Evolutionary conservation across 2,797 vertebrate genomes (phyloP).

Genomic region (Paguma larvata): DNA sequence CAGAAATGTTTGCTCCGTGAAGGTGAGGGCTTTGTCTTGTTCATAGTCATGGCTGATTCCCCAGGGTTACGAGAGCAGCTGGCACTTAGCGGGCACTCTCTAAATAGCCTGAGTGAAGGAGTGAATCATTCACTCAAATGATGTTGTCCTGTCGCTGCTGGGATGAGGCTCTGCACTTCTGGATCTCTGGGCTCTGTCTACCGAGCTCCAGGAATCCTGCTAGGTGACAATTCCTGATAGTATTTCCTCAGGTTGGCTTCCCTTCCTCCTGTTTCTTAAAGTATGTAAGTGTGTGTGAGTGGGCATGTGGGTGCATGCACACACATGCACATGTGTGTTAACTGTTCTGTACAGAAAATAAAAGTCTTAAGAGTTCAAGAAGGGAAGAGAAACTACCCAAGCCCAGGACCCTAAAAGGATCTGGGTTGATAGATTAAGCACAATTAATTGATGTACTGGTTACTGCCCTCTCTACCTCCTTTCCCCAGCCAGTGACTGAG

Average conservation of each 20-base stretch:
- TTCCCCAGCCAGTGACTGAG: background rate
- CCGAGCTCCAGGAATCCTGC: slow-evolving; percentile 29
- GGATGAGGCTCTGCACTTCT: background rate
- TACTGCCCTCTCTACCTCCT: background rate
- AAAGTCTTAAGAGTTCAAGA: slow-evolving; percentile 41
- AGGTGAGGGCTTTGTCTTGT: background rate
- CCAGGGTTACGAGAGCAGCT: background rate
- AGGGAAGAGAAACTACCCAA: slow-evolving; percentile 64
- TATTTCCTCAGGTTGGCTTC: background rate
- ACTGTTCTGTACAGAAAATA: slow-evolving; percentile 38
- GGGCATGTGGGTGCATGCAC: rapidly evolving
- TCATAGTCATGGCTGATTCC: background rate
- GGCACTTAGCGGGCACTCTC: background rate
- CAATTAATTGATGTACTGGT: slow-evolving; percentile 65
- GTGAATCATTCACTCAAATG: background rate
- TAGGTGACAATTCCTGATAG: slow-evolving; percentile 19
- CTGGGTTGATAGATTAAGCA: slow-evolving; percentile 64
- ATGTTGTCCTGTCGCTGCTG: background rate
- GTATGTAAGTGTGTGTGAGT: background rate
- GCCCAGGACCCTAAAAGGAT: slow-evolving; percentile 64
- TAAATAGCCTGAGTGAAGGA: background rate
- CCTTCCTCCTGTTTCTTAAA: background rate
- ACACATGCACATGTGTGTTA: background rate
- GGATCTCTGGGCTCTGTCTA: background rate
- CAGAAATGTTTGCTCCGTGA: background rate